These are phyloP conservation scores for Drosophila ficusphila DNA, from an alignment of 1,140 invertebrate species.

Conservation along the genomic window DNA sequence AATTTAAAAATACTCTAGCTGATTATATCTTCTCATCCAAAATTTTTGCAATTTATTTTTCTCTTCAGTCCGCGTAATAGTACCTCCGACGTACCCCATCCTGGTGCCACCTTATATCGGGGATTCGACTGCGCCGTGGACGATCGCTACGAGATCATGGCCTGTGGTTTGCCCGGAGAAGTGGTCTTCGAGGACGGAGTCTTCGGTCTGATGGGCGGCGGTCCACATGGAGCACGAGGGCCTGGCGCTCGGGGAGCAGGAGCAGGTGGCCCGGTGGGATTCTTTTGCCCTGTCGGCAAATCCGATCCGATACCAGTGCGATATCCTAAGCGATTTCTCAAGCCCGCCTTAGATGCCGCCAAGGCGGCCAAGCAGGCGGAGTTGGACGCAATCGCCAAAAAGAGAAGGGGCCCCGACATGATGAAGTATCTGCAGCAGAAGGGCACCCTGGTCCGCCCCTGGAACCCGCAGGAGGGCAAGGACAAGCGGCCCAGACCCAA, in stretches of 20 bases:
- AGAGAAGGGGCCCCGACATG: constrained; percentile 40
- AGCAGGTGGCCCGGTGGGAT: too few relatives aligned
- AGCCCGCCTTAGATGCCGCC: constrained; percentile 9
- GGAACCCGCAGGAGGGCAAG: constrained; percentile 36
- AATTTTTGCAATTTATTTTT: too few relatives aligned
- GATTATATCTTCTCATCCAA: too few relatives aligned
- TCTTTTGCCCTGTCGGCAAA: too few relatives aligned
- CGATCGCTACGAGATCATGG: constrained; percentile 45
- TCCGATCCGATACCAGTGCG: constrained; percentile 32
- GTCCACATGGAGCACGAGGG: constrained; percentile 30
- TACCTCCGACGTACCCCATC: constrained; percentile 43
- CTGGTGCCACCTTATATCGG: constrained; percentile 23
- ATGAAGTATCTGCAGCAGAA: constrained; percentile 40
- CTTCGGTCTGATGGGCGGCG: constrained; percentile 40
- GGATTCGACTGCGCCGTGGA: constrained; percentile 52
- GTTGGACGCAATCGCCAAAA: not conserved
- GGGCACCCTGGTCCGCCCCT: constrained; percentile 21
- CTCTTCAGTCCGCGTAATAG: too few relatives aligned
- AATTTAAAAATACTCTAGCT: too few relatives aligned
- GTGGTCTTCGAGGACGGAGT: constrained; percentile 45
- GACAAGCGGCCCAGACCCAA: not conserved
- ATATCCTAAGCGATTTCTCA: constrained; percentile 27
- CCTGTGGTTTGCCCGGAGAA: constrained; percentile 49
- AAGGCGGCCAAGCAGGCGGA: constrained; percentile 4
- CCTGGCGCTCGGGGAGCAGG: constrained; percentile 5